Percentiles rank a stretch among this genome's conserved stretches.
Evolutionary conservation across 2,888 invertebrate species (phyloP).

Genomic region (Antheraea yamamai): DNA sequence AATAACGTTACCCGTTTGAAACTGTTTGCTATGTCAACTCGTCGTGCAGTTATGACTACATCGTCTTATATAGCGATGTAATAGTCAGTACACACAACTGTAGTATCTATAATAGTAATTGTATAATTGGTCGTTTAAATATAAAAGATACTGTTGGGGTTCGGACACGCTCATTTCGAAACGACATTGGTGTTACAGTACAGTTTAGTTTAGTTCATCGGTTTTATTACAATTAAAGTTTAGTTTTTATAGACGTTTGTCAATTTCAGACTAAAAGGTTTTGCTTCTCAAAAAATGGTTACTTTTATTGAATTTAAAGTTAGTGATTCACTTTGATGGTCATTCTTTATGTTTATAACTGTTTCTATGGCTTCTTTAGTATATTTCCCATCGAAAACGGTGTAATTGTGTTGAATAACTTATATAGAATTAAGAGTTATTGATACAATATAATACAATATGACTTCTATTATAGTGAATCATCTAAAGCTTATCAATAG

Average conservation of each 20-base stretch:
- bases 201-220: constrained; percentile 1
- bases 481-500: not conserved
- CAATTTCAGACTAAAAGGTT: not conserved
- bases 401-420: not conserved
- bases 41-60: constrained; percentile 13
- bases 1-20: not conserved
- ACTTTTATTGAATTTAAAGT: not conserved
- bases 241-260: not conserved
- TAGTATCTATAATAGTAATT: constrained; percentile 40
- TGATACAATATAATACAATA: not conserved
- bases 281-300: not conserved
- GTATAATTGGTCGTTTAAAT: constrained; percentile 48
- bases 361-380: not conserved
- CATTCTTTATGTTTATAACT: not conserved
- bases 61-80: not conserved
- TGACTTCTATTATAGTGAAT: not conserved
- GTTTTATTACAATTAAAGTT: not conserved
- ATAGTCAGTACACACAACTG: constrained; percentile 39
- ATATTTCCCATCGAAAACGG: not conserved
- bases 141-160: constrained; percentile 42
- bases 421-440: not conserved
- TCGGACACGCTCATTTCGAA: constrained; percentile 41
- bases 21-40: not conserved
- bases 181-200: constrained; percentile 19
- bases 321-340: not conserved